phyloP scores from a whole-genome alignment of 23 tunicate genomes.

The Trididemnum nubilum region DNA sequence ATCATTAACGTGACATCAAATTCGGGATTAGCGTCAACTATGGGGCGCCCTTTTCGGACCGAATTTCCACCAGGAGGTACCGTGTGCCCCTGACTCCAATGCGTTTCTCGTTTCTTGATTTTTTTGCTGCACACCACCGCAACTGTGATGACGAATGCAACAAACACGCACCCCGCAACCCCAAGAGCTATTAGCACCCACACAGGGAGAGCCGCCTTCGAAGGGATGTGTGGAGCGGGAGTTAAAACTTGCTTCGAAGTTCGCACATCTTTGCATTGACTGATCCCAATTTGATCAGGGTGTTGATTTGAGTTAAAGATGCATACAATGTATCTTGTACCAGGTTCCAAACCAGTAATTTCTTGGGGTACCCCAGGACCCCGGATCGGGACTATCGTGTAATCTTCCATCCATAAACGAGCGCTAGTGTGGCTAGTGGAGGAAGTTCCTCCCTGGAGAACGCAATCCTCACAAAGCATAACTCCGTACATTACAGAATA shows the following conservation, averaged over 20 bases:
- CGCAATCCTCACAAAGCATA: constrained; percentile 58
- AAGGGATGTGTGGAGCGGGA: background rate
- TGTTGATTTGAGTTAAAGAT: constrained; percentile 56
- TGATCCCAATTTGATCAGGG: constrained; percentile 52
- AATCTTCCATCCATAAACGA: constrained; percentile 56
- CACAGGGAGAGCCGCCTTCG: background rate
- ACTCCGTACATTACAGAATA: constrained; percentile 62
- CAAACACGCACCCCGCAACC: background rate
- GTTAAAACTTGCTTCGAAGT: constrained; percentile 10
- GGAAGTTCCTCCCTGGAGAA: constrained; percentile 17
- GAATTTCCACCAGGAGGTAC: background rate
- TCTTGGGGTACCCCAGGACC: constrained; percentile 13
- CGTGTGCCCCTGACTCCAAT: background rate
- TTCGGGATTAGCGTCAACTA: constrained; percentile 66
- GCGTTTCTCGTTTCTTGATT: background rate
- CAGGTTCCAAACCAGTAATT: constrained; percentile 28
- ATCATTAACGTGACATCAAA: constrained; percentile 71
- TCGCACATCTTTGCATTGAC: constrained; percentile 45
- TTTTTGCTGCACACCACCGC: background rate
- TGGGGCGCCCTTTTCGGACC: constrained; percentile 2
- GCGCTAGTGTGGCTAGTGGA: constrained; percentile 27
- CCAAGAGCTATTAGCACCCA: constrained; percentile 18
- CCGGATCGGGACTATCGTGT: constrained; percentile 35
- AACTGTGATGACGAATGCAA: background rate
- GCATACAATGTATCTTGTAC: constrained; percentile 43